Percentiles rank a stretch among this genome's conserved stretches.
Conservation (phyloP, 2,797 vertebrate species). For the Chelidonichthys spinosus region DNA sequence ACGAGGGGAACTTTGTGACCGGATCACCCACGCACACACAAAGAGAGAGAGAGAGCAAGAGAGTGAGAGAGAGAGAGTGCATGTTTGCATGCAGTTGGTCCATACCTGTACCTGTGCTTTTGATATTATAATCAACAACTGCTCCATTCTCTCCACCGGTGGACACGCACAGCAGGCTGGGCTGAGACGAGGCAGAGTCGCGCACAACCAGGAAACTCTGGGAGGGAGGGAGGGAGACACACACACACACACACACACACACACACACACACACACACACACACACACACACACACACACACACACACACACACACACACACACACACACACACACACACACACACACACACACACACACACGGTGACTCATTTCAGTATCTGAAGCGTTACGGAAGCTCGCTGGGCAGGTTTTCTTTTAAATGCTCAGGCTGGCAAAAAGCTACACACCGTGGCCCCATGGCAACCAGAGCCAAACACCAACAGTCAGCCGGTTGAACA, state of each 20-base stretch:
- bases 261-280: not conserved
- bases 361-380: constrained; percentile 53
- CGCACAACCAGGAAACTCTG: constrained; percentile 85
- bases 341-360: not conserved
- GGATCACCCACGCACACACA: not conserved
- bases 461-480: not conserved
- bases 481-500: not conserved
- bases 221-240: constrained; percentile 38
- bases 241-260: constrained; percentile 3
- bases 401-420: constrained; percentile 19
- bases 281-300: not conserved
- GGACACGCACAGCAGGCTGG: constrained; percentile 81
- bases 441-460: not conserved
- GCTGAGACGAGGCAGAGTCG: constrained; percentile 64
- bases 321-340: constrained; percentile 11
- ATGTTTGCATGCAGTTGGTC: not conserved
- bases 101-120: constrained; percentile 70
- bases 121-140: constrained; percentile 74
- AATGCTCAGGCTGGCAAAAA: not conserved
- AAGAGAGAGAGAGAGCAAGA: not conserved
- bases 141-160: constrained; percentile 60
- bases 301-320: constrained; percentile 1
- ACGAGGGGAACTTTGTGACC: not conserved
- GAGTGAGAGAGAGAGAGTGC: not conserved
- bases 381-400: constrained; percentile 2